Percentiles rank a stretch among this genome's conserved stretches.
Evolutionary conservation across 1,140 invertebrate species (phyloP).

Genomic region (Agraylea sexmaculata): DNA sequence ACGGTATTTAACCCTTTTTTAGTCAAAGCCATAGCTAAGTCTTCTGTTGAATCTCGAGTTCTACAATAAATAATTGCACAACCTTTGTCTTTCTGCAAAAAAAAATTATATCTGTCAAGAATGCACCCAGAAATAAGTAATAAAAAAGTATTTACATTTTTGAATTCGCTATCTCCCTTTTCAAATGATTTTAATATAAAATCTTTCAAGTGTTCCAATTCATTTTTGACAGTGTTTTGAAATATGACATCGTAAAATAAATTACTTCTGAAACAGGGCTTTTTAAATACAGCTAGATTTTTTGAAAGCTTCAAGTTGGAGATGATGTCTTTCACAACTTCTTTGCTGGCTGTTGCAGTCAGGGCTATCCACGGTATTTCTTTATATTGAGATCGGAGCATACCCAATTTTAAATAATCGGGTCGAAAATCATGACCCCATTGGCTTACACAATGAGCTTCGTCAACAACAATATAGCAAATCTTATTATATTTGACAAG

Average conservation of each 20-base stretch:
- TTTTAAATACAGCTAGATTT: slow-evolving; percentile 47
- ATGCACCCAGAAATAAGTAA: too few species aligned
- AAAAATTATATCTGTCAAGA: too few species aligned
- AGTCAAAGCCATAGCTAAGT: slow-evolving; percentile 52
- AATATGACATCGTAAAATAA: slow-evolving; percentile 77
- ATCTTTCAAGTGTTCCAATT: slow-evolving; percentile 60
- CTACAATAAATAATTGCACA: slow-evolving; percentile 86
- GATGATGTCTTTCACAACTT: slow-evolving; percentile 59
- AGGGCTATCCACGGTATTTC: slow-evolving; percentile 74
- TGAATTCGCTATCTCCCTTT: slow-evolving; percentile 40
- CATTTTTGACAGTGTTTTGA: slow-evolving; percentile 67
- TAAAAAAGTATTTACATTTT: slow-evolving; percentile 33
- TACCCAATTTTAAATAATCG: slow-evolving; percentile 82
- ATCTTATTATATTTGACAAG: slow-evolving; percentile 54
- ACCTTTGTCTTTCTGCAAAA: slow-evolving; percentile 46
- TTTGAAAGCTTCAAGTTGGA: slow-evolving; percentile 50
- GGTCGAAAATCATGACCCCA: slow-evolving; percentile 97
- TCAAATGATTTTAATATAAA: slow-evolving; percentile 50
- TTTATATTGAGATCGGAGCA: slow-evolving; percentile 55
- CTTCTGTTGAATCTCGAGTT: slow-evolving; percentile 71
- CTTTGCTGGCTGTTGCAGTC: slow-evolving; percentile 87
- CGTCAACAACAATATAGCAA: slow-evolving; percentile 82
- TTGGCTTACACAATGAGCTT: slow-evolving; percentile 95
- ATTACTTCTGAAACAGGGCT: slow-evolving; percentile 71
- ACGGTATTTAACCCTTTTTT: slow-evolving; percentile 50